A percentile compares a stretch with the other conserved stretches of the same genome.
These are phyloP conservation scores for Monoplex corrugatus DNA, from an alignment of 2,888 invertebrate genomes.

Conservation along the genomic window DNA sequence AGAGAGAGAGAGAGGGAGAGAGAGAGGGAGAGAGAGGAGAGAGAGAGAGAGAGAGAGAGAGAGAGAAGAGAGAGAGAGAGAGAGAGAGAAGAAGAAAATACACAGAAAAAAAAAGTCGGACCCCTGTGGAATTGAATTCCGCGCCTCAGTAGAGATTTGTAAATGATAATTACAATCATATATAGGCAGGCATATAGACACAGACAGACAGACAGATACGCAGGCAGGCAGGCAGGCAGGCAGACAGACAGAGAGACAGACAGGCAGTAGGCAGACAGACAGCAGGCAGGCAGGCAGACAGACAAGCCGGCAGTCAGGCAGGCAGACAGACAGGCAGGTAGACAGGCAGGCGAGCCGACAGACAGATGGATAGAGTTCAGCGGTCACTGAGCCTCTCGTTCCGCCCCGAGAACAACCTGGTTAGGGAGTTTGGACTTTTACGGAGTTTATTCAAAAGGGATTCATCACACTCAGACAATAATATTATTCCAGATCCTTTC, in stretches of 20 bases:
- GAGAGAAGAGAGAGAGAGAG: neutral
- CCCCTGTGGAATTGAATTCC: neutral
- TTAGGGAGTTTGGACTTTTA: neutral
- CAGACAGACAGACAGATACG: neutral
- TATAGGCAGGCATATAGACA: neutral
- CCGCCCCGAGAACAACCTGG: neutral
- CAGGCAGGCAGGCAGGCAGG: neutral
- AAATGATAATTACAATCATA: neutral
- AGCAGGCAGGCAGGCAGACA: no score
- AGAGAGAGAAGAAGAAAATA: neutral
- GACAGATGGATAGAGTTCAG: neutral
- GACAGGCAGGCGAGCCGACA: neutral
- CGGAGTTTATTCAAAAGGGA: neutral
- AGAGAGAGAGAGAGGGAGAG: constrained; percentile 30
- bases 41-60: constrained; percentile 11
- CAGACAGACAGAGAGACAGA: neutral
- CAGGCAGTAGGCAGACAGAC: no score
- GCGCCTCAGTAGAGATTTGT: neutral
- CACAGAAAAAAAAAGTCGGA: neutral
- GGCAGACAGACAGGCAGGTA: neutral
- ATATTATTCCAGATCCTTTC: neutral
- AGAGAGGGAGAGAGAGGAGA: constrained; percentile 24
- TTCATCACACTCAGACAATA: neutral
- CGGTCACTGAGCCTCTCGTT: neutral
- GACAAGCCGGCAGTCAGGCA: neutral